Evolutionary conservation across 2,888 invertebrate species (phyloP).

Genomic region (Diarsia brunnea): DNA sequence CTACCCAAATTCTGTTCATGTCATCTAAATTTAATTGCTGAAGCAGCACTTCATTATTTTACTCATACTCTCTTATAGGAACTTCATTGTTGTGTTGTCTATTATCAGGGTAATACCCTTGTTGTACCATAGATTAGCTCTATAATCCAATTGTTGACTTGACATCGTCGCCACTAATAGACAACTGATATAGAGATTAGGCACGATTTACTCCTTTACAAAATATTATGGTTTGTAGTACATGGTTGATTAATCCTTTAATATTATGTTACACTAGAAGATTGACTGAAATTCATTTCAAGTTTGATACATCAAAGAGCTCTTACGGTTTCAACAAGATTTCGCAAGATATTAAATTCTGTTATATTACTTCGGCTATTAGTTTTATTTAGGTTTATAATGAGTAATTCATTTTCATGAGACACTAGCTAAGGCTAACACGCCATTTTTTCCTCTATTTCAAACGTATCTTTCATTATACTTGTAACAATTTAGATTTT

Average conservation of each 20-base stretch:
- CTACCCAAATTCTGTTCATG: background rate
- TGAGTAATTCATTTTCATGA: constrained; percentile 25
- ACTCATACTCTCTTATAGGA: constrained; percentile 1
- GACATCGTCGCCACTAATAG: constrained; percentile 27
- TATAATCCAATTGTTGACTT: constrained; percentile 50
- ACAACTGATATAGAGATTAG: constrained; percentile 41
- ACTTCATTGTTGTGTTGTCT: constrained; percentile 23
- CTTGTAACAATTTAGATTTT: constrained; percentile 47
- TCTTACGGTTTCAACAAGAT: background rate
- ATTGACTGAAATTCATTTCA: constrained; percentile 14
- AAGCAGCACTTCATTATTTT: background rate
- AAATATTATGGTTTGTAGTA: constrained; percentile 19
- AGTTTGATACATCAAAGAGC: constrained; percentile 5
- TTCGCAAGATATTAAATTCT: constrained; percentile 13
- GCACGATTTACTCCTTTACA: constrained; percentile 27
- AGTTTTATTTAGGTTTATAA: background rate
- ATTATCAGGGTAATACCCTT: constrained; percentile 48
- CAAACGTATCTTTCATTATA: constrained; percentile 42
- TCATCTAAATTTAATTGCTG: constrained; percentile 26
- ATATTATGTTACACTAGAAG: constrained; percentile 4
- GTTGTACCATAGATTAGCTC: constrained; percentile 46
- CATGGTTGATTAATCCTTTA: constrained; percentile 12
- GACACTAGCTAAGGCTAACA: constrained; percentile 11
- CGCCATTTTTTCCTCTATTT: constrained; percentile 22
- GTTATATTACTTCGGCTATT: constrained; percentile 18